Evolutionary conservation across 2,113 vertebrate genomes (phyloP), one percentile per base, ranked within the genome.

Genomic region (Anoplopoma fimbria): DNA sequence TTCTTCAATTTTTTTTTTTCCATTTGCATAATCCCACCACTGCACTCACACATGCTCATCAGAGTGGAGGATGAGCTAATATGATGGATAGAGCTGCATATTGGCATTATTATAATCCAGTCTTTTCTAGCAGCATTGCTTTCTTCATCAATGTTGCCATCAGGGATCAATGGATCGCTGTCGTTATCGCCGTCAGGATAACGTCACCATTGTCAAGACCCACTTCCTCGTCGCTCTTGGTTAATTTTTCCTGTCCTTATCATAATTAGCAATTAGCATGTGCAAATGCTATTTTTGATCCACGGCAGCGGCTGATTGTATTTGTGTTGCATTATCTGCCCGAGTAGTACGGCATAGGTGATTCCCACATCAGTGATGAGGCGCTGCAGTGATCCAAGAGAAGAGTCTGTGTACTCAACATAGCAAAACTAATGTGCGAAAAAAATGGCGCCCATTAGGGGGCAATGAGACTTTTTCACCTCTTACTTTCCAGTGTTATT

Each of bases 11-110:
- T 91, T 82, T 0, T 71, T 82, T 91, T 91, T 82, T 0, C 74
- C 51, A 94, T 94, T 95, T 93, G 89, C 94, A 94, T 95, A 95
- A 95, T 94, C 94, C 92, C 81, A 84, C 86, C 80, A 82, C 90
- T 89, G 85, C 82, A 83, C 90, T 89, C 83, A 84, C 82, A 88
- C 86, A 85, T 79, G 90, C 87, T 89, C 87, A 92, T 93, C 91
- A 91, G 87, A 83, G 84, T 85, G 89, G 73, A 92, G 90, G 88
- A 90, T 93, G 87, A 91, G 90, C 79, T 83, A 83, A 94, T 91
- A 89, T 90, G 58, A 75, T 31, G 87, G 64, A 78, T 82, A 73
- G 61, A 82, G 78, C 82, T 75, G 71, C 77, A 83, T 76, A 89
- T 91, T 86, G 89, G 71, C 86, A 87, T 93, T 89, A 89, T 87